Evolutionary conservation across 2,113 vertebrate species (phyloP).

Genomic region (Sinocyclocheilus anshuiensis): DNA sequence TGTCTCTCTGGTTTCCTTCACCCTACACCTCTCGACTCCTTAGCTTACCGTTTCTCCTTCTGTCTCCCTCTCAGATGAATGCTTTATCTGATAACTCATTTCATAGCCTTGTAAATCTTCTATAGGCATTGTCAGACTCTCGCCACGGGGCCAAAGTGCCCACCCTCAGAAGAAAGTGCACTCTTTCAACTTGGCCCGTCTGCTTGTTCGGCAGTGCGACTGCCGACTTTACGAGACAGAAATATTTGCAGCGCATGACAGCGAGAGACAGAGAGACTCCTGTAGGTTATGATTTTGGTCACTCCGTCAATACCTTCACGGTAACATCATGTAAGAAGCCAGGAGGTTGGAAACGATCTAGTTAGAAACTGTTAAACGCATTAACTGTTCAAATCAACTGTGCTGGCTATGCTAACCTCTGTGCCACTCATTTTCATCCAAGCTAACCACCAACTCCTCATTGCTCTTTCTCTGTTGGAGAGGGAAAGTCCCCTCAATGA

Average conservation of each 20-base stretch:
- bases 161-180: slow-evolving; percentile 52
- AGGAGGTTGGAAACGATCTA: slow-evolving; percentile 50
- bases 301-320: slow-evolving; percentile 63
- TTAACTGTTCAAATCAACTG: slow-evolving; percentile 73
- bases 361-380: slow-evolving; percentile 72
- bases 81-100: slow-evolving; percentile 54
- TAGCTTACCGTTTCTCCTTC: slow-evolving; percentile 2
- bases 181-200: slow-evolving; percentile 55
- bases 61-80: background rate
- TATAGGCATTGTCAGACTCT: slow-evolving; percentile 57
- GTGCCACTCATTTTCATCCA: slow-evolving; percentile 66
- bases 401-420: slow-evolving; percentile 64
- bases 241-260: slow-evolving; percentile 50
- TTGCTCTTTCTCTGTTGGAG: slow-evolving; percentile 65
- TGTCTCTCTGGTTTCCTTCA: slow-evolving; percentile 28
- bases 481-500: slow-evolving; percentile 62
- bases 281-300: slow-evolving; percentile 67
- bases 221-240: slow-evolving; percentile 58
- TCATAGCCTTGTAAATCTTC: slow-evolving; percentile 56
- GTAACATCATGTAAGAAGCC: slow-evolving; percentile 62
- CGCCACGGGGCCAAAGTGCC: slow-evolving; percentile 35
- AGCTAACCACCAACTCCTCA: slow-evolving; percentile 70
- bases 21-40: background rate
- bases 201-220: slow-evolving; percentile 4
- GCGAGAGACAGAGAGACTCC: slow-evolving; percentile 64